Evolutionary conservation across 2,113 vertebrate species (phyloP).

Genomic region (Cryptomyrus ogoouensis): DNA sequence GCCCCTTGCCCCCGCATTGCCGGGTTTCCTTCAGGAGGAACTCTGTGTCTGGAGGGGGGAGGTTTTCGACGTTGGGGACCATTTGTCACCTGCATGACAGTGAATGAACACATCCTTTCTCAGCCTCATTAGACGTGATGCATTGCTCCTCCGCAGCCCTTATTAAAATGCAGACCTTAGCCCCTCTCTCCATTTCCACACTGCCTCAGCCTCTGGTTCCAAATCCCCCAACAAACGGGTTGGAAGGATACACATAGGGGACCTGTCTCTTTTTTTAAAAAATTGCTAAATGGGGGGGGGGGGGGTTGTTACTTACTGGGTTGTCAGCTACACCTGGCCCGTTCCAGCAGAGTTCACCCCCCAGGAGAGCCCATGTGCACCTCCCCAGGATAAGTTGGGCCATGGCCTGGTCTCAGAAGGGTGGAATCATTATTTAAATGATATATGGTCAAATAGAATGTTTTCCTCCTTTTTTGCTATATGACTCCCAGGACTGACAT

Average conservation of each 20-base stretch:
- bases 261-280: not conserved
- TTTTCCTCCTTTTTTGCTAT: not conserved
- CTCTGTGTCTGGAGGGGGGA: not conserved
- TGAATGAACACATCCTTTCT: slow-evolving; percentile 22
- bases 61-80: not conserved
- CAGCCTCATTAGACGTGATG: slow-evolving; percentile 26
- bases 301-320: not conserved
- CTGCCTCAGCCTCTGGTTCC: slow-evolving; percentile 8
- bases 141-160: not conserved
- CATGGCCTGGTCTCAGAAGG: not conserved
- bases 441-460: not conserved
- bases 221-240: slow-evolving; percentile 20
- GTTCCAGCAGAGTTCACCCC: not conserved
- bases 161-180: slow-evolving; percentile 26
- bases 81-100: slow-evolving; percentile 16
- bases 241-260: not conserved
- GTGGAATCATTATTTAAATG: not conserved
- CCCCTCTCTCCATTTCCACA: slow-evolving; percentile 19
- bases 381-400: not conserved
- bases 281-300: not conserved
- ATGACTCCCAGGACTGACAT: not conserved
- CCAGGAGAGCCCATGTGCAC: not conserved
- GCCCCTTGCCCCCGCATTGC: not conserved
- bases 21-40: not conserved
- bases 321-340: not conserved